Conservation (phyloP, 2,888 invertebrate genomes). For the Smittia aterrima region DNA sequence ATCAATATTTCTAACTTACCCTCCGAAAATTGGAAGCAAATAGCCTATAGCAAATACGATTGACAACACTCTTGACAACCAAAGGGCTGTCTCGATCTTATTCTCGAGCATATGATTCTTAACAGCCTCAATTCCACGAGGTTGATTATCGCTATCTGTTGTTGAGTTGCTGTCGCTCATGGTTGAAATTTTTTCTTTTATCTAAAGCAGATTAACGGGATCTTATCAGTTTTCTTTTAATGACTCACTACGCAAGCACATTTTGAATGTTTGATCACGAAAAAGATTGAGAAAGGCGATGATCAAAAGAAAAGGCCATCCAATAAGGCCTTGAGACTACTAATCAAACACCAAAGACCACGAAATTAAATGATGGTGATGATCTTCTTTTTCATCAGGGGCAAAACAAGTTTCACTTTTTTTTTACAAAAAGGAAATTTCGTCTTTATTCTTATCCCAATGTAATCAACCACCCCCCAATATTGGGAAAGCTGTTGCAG, state of each 20-base stretch:
- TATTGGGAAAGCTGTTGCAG: no score
- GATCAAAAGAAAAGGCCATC: not conserved
- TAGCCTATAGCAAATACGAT: conserved; percentile 81
- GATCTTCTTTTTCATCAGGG: not conserved
- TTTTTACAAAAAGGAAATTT: no score
- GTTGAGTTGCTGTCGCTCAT: conserved; percentile 39
- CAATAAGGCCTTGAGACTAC: conserved; percentile 19
- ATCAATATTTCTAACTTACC: conserved; percentile 60
- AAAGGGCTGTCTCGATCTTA: conserved; percentile 83
- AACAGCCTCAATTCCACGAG: conserved; percentile 63
- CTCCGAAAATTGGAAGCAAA: conserved; percentile 82
- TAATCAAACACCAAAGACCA: not conserved
- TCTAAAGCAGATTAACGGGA: conserved; percentile 5
- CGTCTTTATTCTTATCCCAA: no score
- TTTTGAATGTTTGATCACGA: not conserved
- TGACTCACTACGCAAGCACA: not conserved
- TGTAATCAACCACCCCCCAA: no score
- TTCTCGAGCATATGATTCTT: conserved; percentile 74
- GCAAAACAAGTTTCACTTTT: not conserved
- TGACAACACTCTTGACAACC: conserved; percentile 81
- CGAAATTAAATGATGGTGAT: not conserved
- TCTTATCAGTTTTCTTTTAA: conserved; percentile 11
- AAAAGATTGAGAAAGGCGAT: not conserved
- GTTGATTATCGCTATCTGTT: conserved; percentile 46
- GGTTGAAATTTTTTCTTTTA: conserved; percentile 1